Evolutionary conservation across 1,140 invertebrate species (phyloP).

Genomic region (Oscheius sp.): DNA sequence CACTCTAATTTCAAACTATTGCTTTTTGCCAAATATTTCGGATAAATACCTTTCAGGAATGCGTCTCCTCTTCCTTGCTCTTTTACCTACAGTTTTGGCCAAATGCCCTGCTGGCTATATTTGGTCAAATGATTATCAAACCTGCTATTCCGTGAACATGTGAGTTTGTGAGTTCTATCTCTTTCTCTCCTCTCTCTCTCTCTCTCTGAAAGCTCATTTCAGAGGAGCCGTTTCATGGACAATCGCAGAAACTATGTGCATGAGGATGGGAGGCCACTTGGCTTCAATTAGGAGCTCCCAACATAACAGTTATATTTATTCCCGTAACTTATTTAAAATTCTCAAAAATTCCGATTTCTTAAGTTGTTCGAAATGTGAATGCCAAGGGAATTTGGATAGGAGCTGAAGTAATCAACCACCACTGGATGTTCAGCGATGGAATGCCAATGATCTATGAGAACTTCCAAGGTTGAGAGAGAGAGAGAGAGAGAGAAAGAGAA

Average conservation of each 20-base stretch:
- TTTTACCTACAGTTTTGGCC: not conserved
- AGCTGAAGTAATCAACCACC: not conserved
- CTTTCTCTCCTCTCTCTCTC: no score
- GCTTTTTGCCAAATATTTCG: no score
- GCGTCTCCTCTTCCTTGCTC: not conserved
- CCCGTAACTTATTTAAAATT: not conserved
- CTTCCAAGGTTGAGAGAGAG: not conserved
- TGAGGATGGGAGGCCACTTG: not conserved
- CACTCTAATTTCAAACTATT: no score
- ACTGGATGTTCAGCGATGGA: not conserved
- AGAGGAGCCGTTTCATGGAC: not conserved
- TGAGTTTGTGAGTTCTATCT: not conserved
- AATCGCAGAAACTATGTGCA: not conserved
- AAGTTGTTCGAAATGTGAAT: not conserved
- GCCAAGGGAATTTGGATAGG: constrained; percentile 1
- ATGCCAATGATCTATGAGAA: not conserved
- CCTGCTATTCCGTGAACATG: not conserved
- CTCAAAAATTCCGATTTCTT: not conserved
- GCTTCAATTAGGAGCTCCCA: not conserved
- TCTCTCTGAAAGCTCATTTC: not conserved
- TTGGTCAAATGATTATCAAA: not conserved
- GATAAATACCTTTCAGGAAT: no score
- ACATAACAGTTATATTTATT: constrained; percentile 4
- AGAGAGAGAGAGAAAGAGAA: no score
- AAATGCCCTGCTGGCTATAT: not conserved